Conservation (phyloP, 2,888 invertebrate genomes). For the Iphiclides podalirius region DNA sequence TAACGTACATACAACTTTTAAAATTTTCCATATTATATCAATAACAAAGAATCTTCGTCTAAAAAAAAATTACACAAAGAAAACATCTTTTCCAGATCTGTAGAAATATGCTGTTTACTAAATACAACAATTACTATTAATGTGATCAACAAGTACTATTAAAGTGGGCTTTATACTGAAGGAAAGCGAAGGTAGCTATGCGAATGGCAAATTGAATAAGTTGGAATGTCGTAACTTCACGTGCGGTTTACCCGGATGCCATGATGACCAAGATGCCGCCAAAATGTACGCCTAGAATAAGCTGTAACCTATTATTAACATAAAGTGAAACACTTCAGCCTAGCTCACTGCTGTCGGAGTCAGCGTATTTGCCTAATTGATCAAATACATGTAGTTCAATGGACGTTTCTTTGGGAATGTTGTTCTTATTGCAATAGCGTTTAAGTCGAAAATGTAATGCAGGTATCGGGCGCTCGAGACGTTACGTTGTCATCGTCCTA, state of each 20-base stretch:
- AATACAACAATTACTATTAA: too few species aligned
- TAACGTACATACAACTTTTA: too few species aligned
- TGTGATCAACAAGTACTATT: too few species aligned
- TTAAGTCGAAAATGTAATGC: constrained; percentile 55
- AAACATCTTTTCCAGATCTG: too few species aligned
- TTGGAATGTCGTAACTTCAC: background rate
- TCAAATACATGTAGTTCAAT: constrained; percentile 76
- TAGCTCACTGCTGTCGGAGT: constrained; percentile 68
- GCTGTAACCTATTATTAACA: constrained; percentile 57
- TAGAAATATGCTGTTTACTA: too few species aligned
- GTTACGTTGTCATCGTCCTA: constrained; percentile 79
- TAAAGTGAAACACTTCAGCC: constrained; percentile 66
- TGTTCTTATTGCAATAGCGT: constrained; percentile 35
- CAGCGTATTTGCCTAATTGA: constrained; percentile 80
- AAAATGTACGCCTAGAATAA: constrained; percentile 37
- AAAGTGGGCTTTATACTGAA: too few species aligned
- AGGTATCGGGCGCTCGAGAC: constrained; percentile 60
- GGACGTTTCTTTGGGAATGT: constrained; percentile 33
- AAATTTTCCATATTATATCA: too few species aligned
- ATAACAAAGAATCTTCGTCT: too few species aligned
- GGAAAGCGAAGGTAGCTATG: background rate
- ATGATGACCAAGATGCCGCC: constrained; percentile 3
- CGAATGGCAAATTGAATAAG: background rate
- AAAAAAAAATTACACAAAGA: too few species aligned
- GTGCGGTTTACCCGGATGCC: background rate